These are phyloP conservation scores for Blomia tropicalis DNA, from an alignment of 2,888 invertebrate genomes.

Conservation along the genomic window DNA sequence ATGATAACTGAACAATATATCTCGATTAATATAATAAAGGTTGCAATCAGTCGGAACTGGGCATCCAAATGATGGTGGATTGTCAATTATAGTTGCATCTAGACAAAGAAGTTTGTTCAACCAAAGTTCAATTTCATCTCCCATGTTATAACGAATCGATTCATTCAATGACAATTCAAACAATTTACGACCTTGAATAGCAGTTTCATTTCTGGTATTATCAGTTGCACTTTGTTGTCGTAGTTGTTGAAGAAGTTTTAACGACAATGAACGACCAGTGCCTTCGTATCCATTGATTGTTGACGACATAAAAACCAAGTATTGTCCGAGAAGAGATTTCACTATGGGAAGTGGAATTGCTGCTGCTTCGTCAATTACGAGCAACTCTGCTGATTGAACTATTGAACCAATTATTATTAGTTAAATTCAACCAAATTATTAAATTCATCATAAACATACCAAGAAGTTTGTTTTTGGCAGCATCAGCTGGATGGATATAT, in stretches of 20 bases:
- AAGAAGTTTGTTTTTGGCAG: constrained; percentile 47
- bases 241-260: constrained; percentile 82
- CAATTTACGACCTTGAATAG: constrained; percentile 34
- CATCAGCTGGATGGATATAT: constrained; percentile 88
- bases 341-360: constrained; percentile 90
- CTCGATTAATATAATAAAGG: constrained; percentile 53
- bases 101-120: constrained; percentile 74
- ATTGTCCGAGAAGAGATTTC: constrained; percentile 70
- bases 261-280: constrained; percentile 81
- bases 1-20: constrained; percentile 91
- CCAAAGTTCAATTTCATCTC: constrained; percentile 80
- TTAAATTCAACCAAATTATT: too few species aligned
- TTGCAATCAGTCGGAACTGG: constrained; percentile 78
- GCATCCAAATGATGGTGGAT: constrained; percentile 51
- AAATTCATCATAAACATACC: not conserved
- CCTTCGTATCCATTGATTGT: constrained; percentile 98
- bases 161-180: constrained; percentile 58
- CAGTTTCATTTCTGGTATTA: constrained; percentile 21
- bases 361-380: constrained; percentile 96
- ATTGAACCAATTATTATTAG: not conserved
- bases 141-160: constrained; percentile 72
- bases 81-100: constrained; percentile 52
- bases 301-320: constrained; percentile 83
- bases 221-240: constrained; percentile 42
- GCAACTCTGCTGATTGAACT: constrained; percentile 53